These are phyloP conservation scores for Oenanthe melanoleuca DNA, from an alignment of 2,113 vertebrate genomes.

Conservation along the genomic window DNA sequence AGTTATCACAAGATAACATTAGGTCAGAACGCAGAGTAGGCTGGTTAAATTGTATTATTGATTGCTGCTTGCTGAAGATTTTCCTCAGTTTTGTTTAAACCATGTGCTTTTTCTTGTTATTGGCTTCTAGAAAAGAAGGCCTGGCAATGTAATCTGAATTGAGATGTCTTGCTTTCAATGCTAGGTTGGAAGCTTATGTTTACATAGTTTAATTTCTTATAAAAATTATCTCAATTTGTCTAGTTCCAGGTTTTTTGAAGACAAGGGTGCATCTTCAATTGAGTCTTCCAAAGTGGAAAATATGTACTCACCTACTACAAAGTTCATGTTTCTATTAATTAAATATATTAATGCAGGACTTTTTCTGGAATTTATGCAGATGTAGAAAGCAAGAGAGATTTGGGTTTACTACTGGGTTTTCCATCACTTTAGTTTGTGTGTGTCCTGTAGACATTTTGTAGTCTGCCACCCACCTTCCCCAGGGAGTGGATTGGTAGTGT, in stretches of 20 bases:
- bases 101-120: neutral
- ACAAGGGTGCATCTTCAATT: neutral
- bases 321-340: neutral
- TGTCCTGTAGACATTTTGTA: conserved; percentile 54
- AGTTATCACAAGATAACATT: conserved; percentile 8
- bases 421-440: neutral
- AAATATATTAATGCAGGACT: neutral
- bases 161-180: neutral
- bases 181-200: neutral
- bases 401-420: neutral
- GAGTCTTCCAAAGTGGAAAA: neutral
- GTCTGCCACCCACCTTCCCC: conserved; percentile 15
- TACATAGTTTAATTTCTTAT: neutral
- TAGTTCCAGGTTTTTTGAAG: neutral
- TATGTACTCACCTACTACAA: neutral
- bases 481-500: conserved; percentile 20
- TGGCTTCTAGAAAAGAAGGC: neutral
- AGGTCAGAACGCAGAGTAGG: neutral
- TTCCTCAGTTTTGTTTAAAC: neutral
- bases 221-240: neutral
- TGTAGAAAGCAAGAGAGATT: neutral
- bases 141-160: neutral
- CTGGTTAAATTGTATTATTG: neutral
- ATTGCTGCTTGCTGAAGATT: conserved; percentile 3
- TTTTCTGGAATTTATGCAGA: neutral